phyloP scores from a whole-genome alignment of 1,140 invertebrate genomes.

The Drosophila hydei region DNA sequence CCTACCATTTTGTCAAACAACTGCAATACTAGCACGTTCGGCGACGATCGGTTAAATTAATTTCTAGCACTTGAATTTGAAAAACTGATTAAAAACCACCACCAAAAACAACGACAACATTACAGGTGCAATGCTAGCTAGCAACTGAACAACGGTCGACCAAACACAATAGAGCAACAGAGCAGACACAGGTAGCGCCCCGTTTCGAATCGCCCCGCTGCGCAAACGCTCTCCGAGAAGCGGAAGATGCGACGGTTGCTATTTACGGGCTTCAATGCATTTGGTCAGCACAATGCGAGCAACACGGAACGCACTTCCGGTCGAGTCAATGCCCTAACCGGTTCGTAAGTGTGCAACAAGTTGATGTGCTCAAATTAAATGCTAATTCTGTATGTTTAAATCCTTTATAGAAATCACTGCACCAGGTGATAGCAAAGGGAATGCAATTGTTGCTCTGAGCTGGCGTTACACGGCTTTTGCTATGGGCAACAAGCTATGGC shows the following conservation, averaged over 20 bases:
- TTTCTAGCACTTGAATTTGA: conserved; percentile 15
- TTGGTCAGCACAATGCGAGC: conserved; percentile 74
- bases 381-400: conserved; percentile 33
- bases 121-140: conserved; percentile 58
- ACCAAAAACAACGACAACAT: conserved; percentile 61
- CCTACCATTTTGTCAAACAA: conserved; percentile 29
- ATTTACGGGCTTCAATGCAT: conserved; percentile 84
- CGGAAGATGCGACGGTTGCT: conserved; percentile 67
- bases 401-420: conserved; percentile 58
- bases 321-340: conserved; percentile 46
- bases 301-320: conserved; percentile 39
- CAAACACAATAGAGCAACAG: conserved; percentile 48
- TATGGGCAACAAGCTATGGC: conserved; percentile 35
- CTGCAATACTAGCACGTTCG: neutral
- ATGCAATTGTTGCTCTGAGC: conserved; percentile 51
- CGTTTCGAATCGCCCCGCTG: conserved; percentile 46
- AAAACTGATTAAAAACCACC: conserved; percentile 43
- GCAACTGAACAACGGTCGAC: conserved; percentile 61
- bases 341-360: conserved; percentile 47
- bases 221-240: conserved; percentile 50
- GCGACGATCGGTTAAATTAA: conserved; percentile 10
- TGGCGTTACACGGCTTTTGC: conserved; percentile 73
- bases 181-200: conserved; percentile 26
- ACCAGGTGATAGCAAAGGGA: conserved; percentile 12
- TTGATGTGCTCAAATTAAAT: conserved; percentile 15